phyloP scores from a whole-genome alignment of 92 coral and sea anemone genomes.

The Phenganax subtilis region DNA sequence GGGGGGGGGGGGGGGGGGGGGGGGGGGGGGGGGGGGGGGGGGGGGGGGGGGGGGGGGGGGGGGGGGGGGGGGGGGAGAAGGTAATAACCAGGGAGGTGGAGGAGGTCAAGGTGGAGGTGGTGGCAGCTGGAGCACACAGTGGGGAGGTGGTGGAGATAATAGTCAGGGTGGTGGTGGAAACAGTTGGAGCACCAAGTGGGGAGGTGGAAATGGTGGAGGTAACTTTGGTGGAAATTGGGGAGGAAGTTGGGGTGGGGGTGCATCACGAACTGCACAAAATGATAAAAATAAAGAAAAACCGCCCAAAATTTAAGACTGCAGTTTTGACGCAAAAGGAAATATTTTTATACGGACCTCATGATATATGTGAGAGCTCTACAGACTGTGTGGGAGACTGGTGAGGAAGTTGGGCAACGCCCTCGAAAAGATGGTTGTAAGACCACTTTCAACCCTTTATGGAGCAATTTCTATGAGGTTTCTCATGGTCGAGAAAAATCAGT shows the following conservation, averaged over 20 bases:
- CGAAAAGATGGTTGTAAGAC: no score
- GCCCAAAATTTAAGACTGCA: neutral
- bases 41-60: neutral
- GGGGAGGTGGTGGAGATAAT: neutral
- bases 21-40: slow-evolving; percentile 3
- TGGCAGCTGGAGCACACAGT: neutral
- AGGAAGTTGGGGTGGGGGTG: slow-evolving; percentile 10
- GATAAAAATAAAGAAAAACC: neutral
- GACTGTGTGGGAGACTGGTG: no score
- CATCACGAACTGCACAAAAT: neutral
- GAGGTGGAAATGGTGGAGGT: neutral
- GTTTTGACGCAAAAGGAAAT: no score
- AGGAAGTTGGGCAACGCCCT: no score
- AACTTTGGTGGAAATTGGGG: neutral
- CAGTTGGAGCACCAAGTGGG: slow-evolving; percentile 8
- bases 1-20: neutral
- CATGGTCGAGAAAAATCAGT: no score
- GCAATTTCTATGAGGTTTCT: no score
- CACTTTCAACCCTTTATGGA: no score
- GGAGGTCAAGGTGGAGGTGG: slow-evolving; percentile 21
- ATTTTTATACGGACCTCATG: no score
- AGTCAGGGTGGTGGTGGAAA: neutral
- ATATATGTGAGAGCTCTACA: no score
- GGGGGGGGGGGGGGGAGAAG: slow-evolving; percentile 1
- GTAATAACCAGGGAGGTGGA: slow-evolving; percentile 5